A percentile compares a stretch with the other conserved stretches of the same genome.
Conservation (phyloP, 2,797 vertebrate genomes). For the Gymnothorax javanicus region DNA sequence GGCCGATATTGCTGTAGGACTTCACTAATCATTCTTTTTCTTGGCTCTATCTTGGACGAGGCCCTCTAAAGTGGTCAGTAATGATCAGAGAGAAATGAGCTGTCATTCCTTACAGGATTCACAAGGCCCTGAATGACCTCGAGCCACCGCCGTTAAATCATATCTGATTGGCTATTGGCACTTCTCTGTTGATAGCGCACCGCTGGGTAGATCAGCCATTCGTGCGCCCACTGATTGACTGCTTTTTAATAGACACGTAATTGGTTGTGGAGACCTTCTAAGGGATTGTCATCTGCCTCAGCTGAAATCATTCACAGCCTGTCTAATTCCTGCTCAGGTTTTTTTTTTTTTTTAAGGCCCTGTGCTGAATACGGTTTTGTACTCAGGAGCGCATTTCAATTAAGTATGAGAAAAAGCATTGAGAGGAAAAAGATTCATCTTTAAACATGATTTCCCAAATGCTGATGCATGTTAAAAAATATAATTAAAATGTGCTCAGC, state of each 20-base stretch:
- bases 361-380: conserved; percentile 66
- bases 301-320: conserved; percentile 82
- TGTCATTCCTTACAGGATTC: neutral
- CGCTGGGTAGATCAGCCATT: conserved; percentile 86
- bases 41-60: neutral
- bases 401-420: neutral
- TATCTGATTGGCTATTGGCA: conserved; percentile 89
- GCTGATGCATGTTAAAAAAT: conserved; percentile 53
- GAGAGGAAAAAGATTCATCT: neutral
- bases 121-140: neutral
- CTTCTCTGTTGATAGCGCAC: conserved; percentile 84
- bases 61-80: neutral
- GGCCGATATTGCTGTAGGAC: neutral
- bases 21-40: neutral
- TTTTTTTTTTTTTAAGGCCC: conserved; percentile 57
- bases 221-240: conserved; percentile 95
- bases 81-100: neutral
- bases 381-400: conserved; percentile 45
- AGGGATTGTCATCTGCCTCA: conserved; percentile 86
- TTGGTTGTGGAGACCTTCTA: conserved; percentile 98
- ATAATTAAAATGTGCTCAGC: conserved; percentile 14
- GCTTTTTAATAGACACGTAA: conserved; percentile 99
- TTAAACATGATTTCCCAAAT: conserved; percentile 6
- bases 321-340: conserved; percentile 78
- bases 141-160: conserved; percentile 70